These are phyloP conservation scores for Ceratosolen solmsi DNA, from an alignment of 1,140 invertebrate genomes.

Conservation along the genomic window DNA sequence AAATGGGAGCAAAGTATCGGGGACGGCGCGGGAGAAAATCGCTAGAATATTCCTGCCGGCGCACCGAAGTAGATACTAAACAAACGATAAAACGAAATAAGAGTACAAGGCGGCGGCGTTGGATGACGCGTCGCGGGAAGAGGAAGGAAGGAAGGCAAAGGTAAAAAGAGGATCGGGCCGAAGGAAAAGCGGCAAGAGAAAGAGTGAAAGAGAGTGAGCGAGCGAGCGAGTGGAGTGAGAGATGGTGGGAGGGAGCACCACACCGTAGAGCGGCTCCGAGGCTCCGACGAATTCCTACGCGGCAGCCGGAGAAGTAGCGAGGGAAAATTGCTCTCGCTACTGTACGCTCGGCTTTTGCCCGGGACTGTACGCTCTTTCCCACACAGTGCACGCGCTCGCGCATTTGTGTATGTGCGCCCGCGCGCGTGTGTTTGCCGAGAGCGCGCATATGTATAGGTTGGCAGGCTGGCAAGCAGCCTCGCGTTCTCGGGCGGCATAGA, in stretches of 20 bases:
- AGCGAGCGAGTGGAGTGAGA: neutral
- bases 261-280: neutral
- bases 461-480: slow-evolving; percentile 53
- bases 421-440: slow-evolving; percentile 42
- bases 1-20: slow-evolving; percentile 22
- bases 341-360: slow-evolving; percentile 42
- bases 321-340: slow-evolving; percentile 52
- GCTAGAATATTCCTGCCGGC: slow-evolving; percentile 21
- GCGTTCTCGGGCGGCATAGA: slow-evolving; percentile 44
- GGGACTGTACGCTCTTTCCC: slow-evolving; percentile 41
- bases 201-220: neutral
- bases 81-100: slow-evolving; percentile 36
- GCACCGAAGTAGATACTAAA: slow-evolving; percentile 31
- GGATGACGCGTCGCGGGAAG: neutral
- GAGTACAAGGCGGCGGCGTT: neutral
- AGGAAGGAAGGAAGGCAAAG: neutral
- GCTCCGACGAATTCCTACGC: slow-evolving; percentile 8
- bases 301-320: slow-evolving; percentile 27
- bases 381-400: slow-evolving; percentile 40
- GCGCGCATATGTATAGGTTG: neutral
- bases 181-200: neutral
- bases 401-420: slow-evolving; percentile 23
- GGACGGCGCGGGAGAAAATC: slow-evolving; percentile 1
- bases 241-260: neutral
- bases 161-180: no score